Base-by-base conservation (phyloP, 1,140 invertebrate genomes). In the Chironomus tepperi region DNA sequence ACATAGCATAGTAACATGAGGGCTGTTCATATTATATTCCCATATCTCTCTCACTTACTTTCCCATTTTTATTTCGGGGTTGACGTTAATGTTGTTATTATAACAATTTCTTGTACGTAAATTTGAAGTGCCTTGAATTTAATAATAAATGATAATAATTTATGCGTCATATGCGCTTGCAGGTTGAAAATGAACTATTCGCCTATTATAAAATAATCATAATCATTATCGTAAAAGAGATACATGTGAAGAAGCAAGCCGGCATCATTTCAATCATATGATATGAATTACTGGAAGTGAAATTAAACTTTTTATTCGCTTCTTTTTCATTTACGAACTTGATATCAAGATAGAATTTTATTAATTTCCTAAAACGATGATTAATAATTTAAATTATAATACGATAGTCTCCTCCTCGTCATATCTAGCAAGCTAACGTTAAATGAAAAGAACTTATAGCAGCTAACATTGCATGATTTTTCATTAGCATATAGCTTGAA, bases 371-470 rank as follows among this genome's bases (percentile, higher is more conserved):
- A n/a, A 57, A 57, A 57, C 47, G 47, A 57, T 57, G 47, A 57
- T 57, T 57, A 57, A 57, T 57, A 57, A 57, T 57, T 57, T 57
- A 57, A 57, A 57, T 57, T 57, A 57, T 57, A 57, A 57, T 57
- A n/a, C 15, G 47, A 57, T 57, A 57, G 12, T 57, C 47, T 57
- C 47, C n/a, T 57, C n/a, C 47, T 57, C 24, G 24, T 34, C 24
- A 34, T 34, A 34, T 34, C 24, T 34, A 34, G 24, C 24, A 34
- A 34, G 24, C 24, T 34, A 34, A 5, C 24, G 5, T 34, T 2
- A 34, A 34, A 1, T 1, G 5, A 57, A 57, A 10, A 57, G 12
- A 57, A 15, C 12, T 57, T 15, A 34, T 34, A 34, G 47, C 12
- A n/a, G 47, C 47, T 57, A 34, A 34, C 24, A 57, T 57, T 57